Conservation (phyloP, 2,113 vertebrate genomes). For the Cervus canadensis region DNA sequence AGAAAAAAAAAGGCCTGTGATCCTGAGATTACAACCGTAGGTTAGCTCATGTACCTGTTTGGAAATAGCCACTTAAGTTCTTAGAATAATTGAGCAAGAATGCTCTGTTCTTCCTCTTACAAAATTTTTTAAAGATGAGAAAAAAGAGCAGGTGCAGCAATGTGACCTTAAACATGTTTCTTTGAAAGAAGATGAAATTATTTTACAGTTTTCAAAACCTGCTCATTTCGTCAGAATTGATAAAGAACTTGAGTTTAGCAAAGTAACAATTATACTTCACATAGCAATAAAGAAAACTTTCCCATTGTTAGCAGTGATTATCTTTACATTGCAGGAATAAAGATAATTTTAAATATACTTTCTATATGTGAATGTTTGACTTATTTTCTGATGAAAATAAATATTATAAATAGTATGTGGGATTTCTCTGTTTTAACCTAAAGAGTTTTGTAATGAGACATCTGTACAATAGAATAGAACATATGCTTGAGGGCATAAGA, state of each 20-base stretch:
- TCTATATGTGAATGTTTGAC: neutral
- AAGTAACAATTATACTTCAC: neutral
- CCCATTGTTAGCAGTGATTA: neutral
- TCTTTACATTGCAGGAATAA: slow-evolving; percentile 2
- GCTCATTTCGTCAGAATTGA: neutral
- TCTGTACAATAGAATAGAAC: neutral
- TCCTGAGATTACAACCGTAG: neutral
- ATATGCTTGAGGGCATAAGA: slow-evolving; percentile 23
- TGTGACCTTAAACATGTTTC: neutral
- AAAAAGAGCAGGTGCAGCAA: neutral
- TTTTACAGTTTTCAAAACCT: slow-evolving; percentile 8
- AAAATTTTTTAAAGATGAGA: neutral
- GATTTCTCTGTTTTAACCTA: neutral
- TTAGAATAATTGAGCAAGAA: neutral
- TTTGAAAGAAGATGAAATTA: neutral
- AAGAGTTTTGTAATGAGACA: neutral
- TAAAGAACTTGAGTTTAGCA: neutral
- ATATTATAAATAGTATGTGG: neutral
- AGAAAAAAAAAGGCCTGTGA: neutral
- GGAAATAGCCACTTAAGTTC: neutral
- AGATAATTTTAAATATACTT: neutral
- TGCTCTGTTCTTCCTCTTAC: neutral
- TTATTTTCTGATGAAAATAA: slow-evolving; percentile 31
- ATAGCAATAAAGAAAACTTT: neutral
- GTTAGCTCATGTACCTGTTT: neutral